Percentiles rank a stretch among this genome's conserved stretches.
Conservation (phyloP, 2,797 vertebrate genomes). For the Scomberomorus guttatus region DNA sequence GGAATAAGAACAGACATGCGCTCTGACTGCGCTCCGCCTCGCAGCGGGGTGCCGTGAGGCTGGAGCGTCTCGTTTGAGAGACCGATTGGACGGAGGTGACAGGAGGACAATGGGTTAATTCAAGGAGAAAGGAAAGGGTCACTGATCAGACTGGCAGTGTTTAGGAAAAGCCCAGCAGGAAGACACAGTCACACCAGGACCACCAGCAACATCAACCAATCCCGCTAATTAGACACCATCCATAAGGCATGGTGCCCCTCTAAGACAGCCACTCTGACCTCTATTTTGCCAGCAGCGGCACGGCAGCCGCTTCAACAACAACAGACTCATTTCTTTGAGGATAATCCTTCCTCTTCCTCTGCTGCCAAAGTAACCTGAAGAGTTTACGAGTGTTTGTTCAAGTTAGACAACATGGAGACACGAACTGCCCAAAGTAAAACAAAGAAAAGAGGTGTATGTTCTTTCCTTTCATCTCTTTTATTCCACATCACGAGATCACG, state of each 20-base stretch:
- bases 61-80: slow-evolving; percentile 48
- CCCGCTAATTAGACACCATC: slow-evolving; percentile 74
- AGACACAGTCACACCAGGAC: slow-evolving; percentile 48
- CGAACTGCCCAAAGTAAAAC: slow-evolving; percentile 27
- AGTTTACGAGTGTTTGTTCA: slow-evolving; percentile 26
- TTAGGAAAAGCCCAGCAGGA: slow-evolving; percentile 72
- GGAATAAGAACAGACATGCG: slow-evolving; percentile 29
- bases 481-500: no score
- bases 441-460: slow-evolving; percentile 12
- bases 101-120: slow-evolving; percentile 77
- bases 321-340: slow-evolving; percentile 24
- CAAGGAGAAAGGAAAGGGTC: slow-evolving; percentile 62
- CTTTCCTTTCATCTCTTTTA: slow-evolving; percentile 25
- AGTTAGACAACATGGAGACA: neutral
- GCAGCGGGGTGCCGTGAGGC: slow-evolving; percentile 15
- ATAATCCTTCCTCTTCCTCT: slow-evolving; percentile 30
- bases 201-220: slow-evolving; percentile 65
- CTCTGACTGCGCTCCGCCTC: slow-evolving; percentile 12
- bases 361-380: slow-evolving; percentile 12
- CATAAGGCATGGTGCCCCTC: slow-evolving; percentile 33
- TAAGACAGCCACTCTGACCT: slow-evolving; percentile 49
- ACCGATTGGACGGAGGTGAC: slow-evolving; percentile 42
- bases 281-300: slow-evolving; percentile 41
- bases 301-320: slow-evolving; percentile 31
- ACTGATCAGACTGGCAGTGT: slow-evolving; percentile 66